These are phyloP conservation scores for Atopsyche davidsoni DNA, from an alignment of 1,140 invertebrate species.

Conservation along the genomic window DNA sequence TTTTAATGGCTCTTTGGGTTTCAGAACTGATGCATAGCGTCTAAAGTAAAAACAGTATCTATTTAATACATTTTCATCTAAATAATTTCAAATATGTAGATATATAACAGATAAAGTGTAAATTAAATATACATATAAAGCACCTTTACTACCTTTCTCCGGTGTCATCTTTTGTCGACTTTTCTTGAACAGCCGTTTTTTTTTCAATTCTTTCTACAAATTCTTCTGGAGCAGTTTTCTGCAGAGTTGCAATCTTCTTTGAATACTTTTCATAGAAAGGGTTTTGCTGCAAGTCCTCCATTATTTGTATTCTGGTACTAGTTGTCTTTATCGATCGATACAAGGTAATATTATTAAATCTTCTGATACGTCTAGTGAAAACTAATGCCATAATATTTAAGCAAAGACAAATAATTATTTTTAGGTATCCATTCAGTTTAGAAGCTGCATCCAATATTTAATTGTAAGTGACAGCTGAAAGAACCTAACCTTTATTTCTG, in stretches of 20 bases:
- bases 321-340: slow-evolving; percentile 47
- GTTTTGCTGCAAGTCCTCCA: slow-evolving; percentile 65
- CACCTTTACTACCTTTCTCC: slow-evolving; percentile 17
- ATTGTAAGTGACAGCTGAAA: too few relatives aligned
- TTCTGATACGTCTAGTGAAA: slow-evolving; percentile 4
- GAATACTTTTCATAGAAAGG: slow-evolving; percentile 81
- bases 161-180: slow-evolving; percentile 17
- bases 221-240: slow-evolving; percentile 68
- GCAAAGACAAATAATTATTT: too few relatives aligned
- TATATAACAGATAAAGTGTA: too few relatives aligned
- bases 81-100: background rate
- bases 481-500: too few relatives aligned
- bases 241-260: slow-evolving; percentile 64
- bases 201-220: slow-evolving; percentile 62
- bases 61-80: background rate
- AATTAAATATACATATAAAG: slow-evolving; percentile 10
- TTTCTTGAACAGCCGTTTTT: slow-evolving; percentile 46
- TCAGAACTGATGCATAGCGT: slow-evolving; percentile 49
- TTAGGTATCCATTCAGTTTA: too few relatives aligned
- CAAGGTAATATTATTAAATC: slow-evolving; percentile 4
- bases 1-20: slow-evolving; percentile 45
- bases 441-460: too few relatives aligned
- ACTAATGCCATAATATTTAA: slow-evolving; percentile 25
- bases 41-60: slow-evolving; percentile 35
- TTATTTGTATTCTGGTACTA: slow-evolving; percentile 43